These are phyloP conservation scores for Dicrurus megarhynchus DNA, from an alignment of 2,113 vertebrate genomes.

Conservation along the genomic window DNA sequence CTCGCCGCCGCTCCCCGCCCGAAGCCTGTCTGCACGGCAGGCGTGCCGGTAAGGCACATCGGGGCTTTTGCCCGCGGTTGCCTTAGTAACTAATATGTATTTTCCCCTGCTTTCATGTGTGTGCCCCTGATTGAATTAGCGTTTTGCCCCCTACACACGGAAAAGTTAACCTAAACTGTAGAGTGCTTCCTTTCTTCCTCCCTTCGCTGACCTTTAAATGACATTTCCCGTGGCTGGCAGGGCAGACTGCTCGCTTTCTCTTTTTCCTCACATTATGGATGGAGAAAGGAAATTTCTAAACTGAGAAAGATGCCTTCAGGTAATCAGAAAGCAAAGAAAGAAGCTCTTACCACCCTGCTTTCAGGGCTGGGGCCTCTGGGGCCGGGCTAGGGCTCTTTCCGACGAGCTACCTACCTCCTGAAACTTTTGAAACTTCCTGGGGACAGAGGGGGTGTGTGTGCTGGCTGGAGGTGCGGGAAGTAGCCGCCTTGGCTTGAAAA, in stretches of 20 bases:
- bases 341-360: background rate
- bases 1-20: background rate
- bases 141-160: background rate
- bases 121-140: constrained; percentile 14
- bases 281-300: background rate
- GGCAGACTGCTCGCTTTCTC: background rate
- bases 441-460: background rate
- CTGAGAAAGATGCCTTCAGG: background rate
- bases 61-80: constrained; percentile 67
- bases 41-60: constrained; percentile 30
- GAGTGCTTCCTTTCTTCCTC: background rate
- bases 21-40: constrained; percentile 20
- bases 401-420: background rate
- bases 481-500: background rate
- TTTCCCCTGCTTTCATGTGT: constrained; percentile 27
- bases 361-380: background rate
- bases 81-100: constrained; percentile 75
- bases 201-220: constrained; percentile 54
- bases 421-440: constrained; percentile 35
- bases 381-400: background rate
- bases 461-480: background rate
- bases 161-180: constrained; percentile 36
- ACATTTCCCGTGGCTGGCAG: constrained; percentile 27
- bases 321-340: background rate
- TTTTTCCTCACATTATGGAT: background rate